phyloP scores from a whole-genome alignment of 2,113 vertebrate genomes.

The Acanthochromis polyacanthus region DNA sequence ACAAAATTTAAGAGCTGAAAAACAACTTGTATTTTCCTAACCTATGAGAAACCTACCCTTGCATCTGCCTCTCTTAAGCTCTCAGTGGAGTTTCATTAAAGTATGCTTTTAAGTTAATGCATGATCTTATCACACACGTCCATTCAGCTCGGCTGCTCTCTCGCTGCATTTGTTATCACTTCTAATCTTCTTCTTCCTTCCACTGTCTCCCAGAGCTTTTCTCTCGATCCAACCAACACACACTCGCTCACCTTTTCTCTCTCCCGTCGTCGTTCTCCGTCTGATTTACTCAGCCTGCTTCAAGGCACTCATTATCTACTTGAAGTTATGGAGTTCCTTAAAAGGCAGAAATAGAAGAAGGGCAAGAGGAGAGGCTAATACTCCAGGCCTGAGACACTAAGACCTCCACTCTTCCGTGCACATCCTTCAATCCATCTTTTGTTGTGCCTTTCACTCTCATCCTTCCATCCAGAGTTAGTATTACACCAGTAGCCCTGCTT shows the following conservation, averaged over 20 bases:
- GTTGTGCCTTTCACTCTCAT: constrained; percentile 69
- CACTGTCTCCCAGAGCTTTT: constrained; percentile 53
- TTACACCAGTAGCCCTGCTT: constrained; percentile 65
- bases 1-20: constrained; percentile 22
- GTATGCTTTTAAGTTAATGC: constrained; percentile 80
- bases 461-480: constrained; percentile 75
- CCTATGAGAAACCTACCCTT: constrained; percentile 35
- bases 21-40: constrained; percentile 64
- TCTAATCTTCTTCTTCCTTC: constrained; percentile 76
- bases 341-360: constrained; percentile 81
- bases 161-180: constrained; percentile 74
- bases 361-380: constrained; percentile 48
- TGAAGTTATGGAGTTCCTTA: constrained; percentile 74
- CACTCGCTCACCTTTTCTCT: constrained; percentile 41
- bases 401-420: constrained; percentile 46
- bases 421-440: constrained; percentile 64
- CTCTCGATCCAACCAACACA: constrained; percentile 31
- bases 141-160: constrained; percentile 58
- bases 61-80: constrained; percentile 53
- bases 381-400: constrained; percentile 64
- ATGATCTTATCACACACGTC: constrained; percentile 76
- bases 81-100: constrained; percentile 75
- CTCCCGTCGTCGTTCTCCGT: constrained; percentile 39
- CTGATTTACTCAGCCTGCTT: constrained; percentile 72
- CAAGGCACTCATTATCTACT: constrained; percentile 81